These are phyloP conservation scores for Dufourea novaeangliae DNA, from an alignment of 1,140 invertebrate species.

Conservation along the genomic window DNA sequence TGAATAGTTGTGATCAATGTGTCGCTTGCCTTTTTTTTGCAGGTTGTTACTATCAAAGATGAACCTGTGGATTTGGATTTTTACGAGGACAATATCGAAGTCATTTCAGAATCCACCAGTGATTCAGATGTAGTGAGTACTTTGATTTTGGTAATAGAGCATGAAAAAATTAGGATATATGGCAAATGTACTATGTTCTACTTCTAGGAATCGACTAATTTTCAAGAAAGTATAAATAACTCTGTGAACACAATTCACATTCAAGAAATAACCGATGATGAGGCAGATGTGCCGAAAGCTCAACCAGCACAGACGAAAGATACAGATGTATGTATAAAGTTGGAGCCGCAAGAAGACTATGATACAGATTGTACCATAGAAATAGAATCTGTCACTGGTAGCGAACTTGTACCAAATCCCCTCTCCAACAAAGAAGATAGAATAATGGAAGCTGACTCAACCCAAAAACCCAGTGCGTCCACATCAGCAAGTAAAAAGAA, in stretches of 20 bases:
- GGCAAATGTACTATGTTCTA: neutral
- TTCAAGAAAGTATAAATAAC: neutral
- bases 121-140: conserved; percentile 63
- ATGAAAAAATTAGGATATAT: neutral
- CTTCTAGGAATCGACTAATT: neutral
- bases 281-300: neutral
- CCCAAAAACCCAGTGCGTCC: conserved; percentile 64
- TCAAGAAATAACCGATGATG: conserved; percentile 33
- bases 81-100: conserved; percentile 60
- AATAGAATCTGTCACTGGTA: conserved; percentile 64
- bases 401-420: conserved; percentile 72
- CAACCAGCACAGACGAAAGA: conserved; percentile 21
- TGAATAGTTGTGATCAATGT: neutral
- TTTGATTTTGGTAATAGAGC: neutral
- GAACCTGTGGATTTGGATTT: conserved; percentile 74
- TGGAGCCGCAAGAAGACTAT: conserved; percentile 64
- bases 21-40: neutral
- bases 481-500: conserved; percentile 54
- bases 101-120: conserved; percentile 56
- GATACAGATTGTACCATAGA: conserved; percentile 69
- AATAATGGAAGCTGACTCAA: conserved; percentile 76
- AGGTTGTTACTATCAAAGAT: conserved; percentile 71
- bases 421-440: conserved; percentile 60
- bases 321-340: conserved; percentile 25
- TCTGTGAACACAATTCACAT: neutral